Percentiles rank a stretch among this genome's conserved stretches.
phyloP scores from a whole-genome alignment of 2,888 invertebrate species.

The Frankliniella fusca region DNA sequence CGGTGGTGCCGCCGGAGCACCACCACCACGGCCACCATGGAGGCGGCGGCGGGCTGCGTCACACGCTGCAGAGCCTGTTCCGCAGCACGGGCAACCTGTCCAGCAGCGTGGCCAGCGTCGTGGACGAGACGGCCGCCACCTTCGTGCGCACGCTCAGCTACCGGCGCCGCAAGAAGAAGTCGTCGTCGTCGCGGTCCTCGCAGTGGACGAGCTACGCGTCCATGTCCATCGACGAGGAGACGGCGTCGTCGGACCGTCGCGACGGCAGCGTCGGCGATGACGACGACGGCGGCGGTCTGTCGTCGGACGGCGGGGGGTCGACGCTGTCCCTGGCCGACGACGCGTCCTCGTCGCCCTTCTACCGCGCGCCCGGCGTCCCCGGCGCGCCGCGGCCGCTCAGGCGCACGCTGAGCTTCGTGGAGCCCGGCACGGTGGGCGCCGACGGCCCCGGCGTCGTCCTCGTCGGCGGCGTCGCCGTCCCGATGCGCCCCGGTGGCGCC shows the following conservation, averaged over 20 bases:
- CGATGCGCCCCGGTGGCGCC: background rate
- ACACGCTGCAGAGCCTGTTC: background rate
- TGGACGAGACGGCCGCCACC: background rate
- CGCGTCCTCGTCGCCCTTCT: background rate
- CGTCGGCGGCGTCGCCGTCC: background rate
- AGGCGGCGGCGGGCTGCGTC: background rate
- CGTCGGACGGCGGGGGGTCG: background rate
- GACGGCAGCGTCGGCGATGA: background rate
- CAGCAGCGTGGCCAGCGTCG: background rate
- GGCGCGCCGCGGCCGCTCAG: background rate
- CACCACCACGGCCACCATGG: background rate
- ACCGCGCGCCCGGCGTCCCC: background rate
- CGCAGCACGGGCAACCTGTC: slow-evolving; percentile 14
- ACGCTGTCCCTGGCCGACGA: slow-evolving; percentile 2
- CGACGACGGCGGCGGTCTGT: background rate
- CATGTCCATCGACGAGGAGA: background rate
- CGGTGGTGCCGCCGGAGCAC: background rate
- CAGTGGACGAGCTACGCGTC: background rate
- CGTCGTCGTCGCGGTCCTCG: background rate
- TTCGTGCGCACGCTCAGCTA: background rate
- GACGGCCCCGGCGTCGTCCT: background rate
- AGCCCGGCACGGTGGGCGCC: background rate
- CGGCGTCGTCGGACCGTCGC: background rate
- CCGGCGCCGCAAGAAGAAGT: slow-evolving; percentile 8
- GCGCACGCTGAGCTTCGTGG: slow-evolving; percentile 11